A percentile compares a stretch with the other conserved stretches of the same genome.
Evolutionary conservation across 2,888 invertebrate genomes (phyloP).

Genomic region (Mongoloraphidia duomilia): DNA sequence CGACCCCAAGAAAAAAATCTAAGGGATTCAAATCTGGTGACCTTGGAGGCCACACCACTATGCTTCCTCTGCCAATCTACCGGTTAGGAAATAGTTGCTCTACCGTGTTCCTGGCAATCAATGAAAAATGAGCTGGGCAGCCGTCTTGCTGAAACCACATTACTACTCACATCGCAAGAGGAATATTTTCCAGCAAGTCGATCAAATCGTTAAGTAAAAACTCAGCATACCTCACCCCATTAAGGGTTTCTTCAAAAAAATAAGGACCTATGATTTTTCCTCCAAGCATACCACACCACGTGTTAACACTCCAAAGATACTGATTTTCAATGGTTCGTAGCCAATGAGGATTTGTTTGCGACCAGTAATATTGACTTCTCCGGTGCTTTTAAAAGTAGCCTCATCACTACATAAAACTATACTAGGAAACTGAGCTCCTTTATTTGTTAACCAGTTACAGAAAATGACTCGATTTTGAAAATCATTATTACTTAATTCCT

Average conservation of each 20-base stretch:
- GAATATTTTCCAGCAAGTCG: conserved; percentile 12
- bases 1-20: conserved; percentile 11
- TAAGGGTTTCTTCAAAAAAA: conserved; percentile 13
- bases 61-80: conserved; percentile 15
- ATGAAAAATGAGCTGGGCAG: conserved; percentile 9
- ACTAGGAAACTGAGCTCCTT: too few relatives aligned
- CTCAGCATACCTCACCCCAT: conserved; percentile 9
- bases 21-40: conserved; percentile 13
- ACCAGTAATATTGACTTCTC: conserved; percentile 18
- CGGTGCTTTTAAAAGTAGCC: conserved; percentile 16
- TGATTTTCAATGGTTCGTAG: conserved; percentile 14
- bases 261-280: conserved; percentile 10
- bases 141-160: conserved; percentile 17
- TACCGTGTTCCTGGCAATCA: conserved; percentile 8
- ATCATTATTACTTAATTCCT: too few relatives aligned
- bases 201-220: conserved; percentile 11
- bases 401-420: too few relatives aligned
- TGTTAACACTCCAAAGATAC: conserved; percentile 16
- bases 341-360: conserved; percentile 17
- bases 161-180: conserved; percentile 15
- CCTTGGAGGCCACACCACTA: conserved; percentile 12
- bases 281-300: conserved; percentile 14
- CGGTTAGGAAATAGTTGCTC: conserved; percentile 8
- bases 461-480: too few relatives aligned
- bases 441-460: too few relatives aligned